Percentiles rank a stretch among this genome's conserved stretches.
These are phyloP conservation scores for Drosophila nikananu DNA, from an alignment of 1,140 invertebrate genomes.

Conservation along the genomic window DNA sequence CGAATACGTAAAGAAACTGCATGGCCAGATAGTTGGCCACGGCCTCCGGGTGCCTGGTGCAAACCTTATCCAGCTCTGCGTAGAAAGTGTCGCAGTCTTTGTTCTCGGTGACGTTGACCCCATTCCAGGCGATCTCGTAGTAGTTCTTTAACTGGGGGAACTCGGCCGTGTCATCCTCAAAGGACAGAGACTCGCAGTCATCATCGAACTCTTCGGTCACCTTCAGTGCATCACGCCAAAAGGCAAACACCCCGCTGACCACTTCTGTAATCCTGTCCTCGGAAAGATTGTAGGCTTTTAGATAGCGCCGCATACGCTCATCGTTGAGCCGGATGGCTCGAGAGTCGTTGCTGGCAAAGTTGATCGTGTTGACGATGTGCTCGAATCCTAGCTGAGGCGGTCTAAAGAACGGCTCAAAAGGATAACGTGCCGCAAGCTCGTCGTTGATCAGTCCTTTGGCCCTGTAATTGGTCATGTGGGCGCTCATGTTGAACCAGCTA, in stretches of 20 bases:
- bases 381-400: constrained; percentile 74
- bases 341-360: constrained; percentile 60
- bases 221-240: constrained; percentile 57
- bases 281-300: constrained; percentile 38
- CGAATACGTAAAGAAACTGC: constrained; percentile 69
- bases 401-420: constrained; percentile 62
- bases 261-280: constrained; percentile 42
- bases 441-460: constrained; percentile 56
- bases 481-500: constrained; percentile 80
- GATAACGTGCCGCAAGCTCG: constrained; percentile 44
- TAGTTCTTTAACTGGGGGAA: constrained; percentile 57
- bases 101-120: background rate
- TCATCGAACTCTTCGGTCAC: constrained; percentile 56
- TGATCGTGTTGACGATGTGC: constrained; percentile 57
- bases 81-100: constrained; percentile 49
- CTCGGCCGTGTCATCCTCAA: fast-evolving
- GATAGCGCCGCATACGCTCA: constrained; percentile 61
- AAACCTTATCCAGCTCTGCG: constrained; percentile 55
- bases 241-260: constrained; percentile 57
- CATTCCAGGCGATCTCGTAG: constrained; percentile 68
- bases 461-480: constrained; percentile 71
- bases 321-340: constrained; percentile 60
- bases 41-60: constrained; percentile 48
- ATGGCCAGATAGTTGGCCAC: constrained; percentile 77
- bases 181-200: background rate